Conservation (phyloP, 2,888 invertebrate genomes). For the Meandrusa payeni region DNA sequence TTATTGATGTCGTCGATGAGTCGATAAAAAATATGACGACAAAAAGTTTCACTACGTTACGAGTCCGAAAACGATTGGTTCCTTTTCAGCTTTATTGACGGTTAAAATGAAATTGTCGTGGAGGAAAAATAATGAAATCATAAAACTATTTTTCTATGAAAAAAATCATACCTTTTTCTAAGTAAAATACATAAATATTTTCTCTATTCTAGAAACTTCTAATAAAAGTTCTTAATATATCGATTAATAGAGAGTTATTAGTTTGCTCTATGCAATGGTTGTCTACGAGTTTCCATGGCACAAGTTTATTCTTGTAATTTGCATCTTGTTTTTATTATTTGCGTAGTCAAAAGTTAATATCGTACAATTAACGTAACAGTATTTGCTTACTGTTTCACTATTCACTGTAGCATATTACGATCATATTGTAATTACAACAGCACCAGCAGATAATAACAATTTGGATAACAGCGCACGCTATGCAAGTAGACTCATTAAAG, state of each 20-base stretch:
- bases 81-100: slow-evolving; percentile 11
- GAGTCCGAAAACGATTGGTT: slow-evolving; percentile 14
- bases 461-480: slow-evolving; percentile 1
- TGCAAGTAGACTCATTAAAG: background rate
- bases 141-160: too few species aligned
- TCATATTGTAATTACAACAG: slow-evolving; percentile 8
- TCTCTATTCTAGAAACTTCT: too few species aligned
- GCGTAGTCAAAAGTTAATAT: too few species aligned
- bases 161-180: too few species aligned
- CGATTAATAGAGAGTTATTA: too few species aligned
- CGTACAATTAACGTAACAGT: slow-evolving; percentile 6
- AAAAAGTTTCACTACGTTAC: slow-evolving; percentile 8
- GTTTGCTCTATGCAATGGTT: too few species aligned
- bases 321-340: too few species aligned
- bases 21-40: slow-evolving; percentile 44
- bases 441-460: slow-evolving; percentile 12
- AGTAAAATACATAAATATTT: too few species aligned
- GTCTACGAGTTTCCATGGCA: too few species aligned
- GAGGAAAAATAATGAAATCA: too few species aligned
- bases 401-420: slow-evolving; percentile 4
- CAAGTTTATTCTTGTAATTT: too few species aligned
- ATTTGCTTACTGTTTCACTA: background rate
- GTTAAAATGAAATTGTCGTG: slow-evolving; percentile 15
- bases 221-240: too few species aligned
- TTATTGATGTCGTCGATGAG: slow-evolving; percentile 50